These are phyloP conservation scores for Paracyclopina nana DNA, from an alignment of 1,140 invertebrate genomes.

Conservation along the genomic window DNA sequence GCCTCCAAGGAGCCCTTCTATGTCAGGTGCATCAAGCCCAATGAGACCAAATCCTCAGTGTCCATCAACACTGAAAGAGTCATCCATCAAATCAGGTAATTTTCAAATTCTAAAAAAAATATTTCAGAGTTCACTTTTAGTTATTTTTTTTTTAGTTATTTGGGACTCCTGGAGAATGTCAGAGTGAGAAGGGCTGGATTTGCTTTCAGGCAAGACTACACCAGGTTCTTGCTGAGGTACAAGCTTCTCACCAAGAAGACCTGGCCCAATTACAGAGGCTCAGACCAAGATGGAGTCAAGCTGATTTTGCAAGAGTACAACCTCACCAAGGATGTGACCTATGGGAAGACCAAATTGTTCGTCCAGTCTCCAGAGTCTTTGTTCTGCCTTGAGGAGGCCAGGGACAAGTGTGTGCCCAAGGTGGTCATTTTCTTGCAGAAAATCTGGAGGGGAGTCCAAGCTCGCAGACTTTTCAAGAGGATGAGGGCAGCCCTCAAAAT, in stretches of 20 bases:
- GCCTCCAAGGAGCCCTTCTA: conserved; percentile 85
- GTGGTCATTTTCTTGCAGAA: conserved; percentile 85
- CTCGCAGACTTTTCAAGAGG: conserved; percentile 52
- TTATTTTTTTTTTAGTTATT: conserved; percentile 33
- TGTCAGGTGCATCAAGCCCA: conserved; percentile 86
- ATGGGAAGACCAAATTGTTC: conserved; percentile 84
- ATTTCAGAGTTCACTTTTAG: background rate
- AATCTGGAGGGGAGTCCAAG: conserved; percentile 64
- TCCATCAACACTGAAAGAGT: conserved; percentile 54
- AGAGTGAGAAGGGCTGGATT: conserved; percentile 80
- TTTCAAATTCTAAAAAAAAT: background rate
- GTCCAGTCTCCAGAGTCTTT: conserved; percentile 72
- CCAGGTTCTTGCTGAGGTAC: conserved; percentile 23
- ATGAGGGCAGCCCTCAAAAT: conserved; percentile 66
- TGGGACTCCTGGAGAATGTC: conserved; percentile 80
- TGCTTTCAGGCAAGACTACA: conserved; percentile 70
- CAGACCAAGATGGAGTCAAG: conserved; percentile 22
- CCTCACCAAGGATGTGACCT: conserved; percentile 64
- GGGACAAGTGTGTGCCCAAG: conserved; percentile 58
- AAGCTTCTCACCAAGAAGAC: background rate
- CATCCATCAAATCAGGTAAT: conserved; percentile 49
- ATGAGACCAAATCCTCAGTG: conserved; percentile 67
- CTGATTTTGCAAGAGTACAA: conserved; percentile 58
- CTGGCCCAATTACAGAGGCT: background rate
- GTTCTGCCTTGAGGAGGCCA: conserved; percentile 58